These are phyloP conservation scores for Scelioninae gen. 1 DNA, from an alignment of 2,888 invertebrate genomes.

Conservation along the genomic window DNA sequence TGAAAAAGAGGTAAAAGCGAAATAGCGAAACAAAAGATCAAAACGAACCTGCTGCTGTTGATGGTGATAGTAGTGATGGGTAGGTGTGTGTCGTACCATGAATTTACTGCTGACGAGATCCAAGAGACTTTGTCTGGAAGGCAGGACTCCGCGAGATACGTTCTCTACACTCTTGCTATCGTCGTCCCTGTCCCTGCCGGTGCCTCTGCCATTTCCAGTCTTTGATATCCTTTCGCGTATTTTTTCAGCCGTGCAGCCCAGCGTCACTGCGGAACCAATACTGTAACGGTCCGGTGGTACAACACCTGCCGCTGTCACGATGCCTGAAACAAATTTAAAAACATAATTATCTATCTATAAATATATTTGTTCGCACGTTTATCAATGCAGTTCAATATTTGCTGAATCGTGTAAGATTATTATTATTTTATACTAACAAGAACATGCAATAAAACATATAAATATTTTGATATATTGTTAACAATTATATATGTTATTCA, in stretches of 20 bases:
- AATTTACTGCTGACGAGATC: constrained; percentile 83
- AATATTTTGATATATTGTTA: no score
- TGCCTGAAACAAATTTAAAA: constrained; percentile 72
- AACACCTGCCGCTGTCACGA: constrained; percentile 73
- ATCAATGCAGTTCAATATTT: no score
- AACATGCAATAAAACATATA: no score
- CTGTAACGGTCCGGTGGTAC: constrained; percentile 77
- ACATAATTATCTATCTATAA: not conserved
- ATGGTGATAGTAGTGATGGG: constrained; percentile 81
- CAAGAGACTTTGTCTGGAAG: constrained; percentile 82
- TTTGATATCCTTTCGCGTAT: constrained; percentile 73
- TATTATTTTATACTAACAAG: no score
- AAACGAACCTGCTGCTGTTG: constrained; percentile 81
- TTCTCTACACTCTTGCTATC: constrained; percentile 82
- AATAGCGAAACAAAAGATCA: constrained; percentile 50
- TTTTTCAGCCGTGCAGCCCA: constrained; percentile 77
- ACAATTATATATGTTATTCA: no score
- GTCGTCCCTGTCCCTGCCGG: constrained; percentile 76
- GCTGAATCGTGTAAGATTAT: no score
- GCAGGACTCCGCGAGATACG: constrained; percentile 78
- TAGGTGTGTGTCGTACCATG: constrained; percentile 81
- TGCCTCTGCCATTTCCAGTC: constrained; percentile 74
- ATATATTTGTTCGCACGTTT: no score
- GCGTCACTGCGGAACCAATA: constrained; percentile 77
- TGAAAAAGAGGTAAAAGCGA: constrained; percentile 29